Percentiles rank a stretch among this genome's conserved stretches.
These are phyloP conservation scores for Columba livia DNA, from an alignment of 2,113 vertebrate genomes.

Conservation along the genomic window DNA sequence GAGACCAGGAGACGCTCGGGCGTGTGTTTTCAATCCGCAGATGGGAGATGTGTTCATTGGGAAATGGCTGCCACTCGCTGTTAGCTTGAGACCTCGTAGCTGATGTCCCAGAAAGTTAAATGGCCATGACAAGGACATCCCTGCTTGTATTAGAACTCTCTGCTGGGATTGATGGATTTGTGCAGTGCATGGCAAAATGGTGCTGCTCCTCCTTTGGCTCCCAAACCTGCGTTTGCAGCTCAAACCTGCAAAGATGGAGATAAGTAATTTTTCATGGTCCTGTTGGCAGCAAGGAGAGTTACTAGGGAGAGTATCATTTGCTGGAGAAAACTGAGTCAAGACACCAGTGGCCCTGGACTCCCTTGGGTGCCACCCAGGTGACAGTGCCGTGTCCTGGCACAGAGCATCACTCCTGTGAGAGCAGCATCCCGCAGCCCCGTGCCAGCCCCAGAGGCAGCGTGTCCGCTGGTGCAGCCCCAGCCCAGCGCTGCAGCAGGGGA, in stretches of 20 bases:
- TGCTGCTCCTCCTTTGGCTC: background rate
- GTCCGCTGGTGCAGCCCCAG: background rate
- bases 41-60: background rate
- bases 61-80: background rate
- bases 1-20: background rate
- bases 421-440: rapidly evolving
- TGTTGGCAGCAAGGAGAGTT: background rate
- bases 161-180: background rate
- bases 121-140: background rate
- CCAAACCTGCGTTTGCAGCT: rapidly evolving
- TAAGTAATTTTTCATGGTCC: background rate
- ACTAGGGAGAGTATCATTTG: background rate
- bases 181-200: background rate
- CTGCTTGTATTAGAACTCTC: background rate
- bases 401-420: background rate
- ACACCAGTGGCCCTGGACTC: background rate
- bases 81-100: background rate
- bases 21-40: conserved; percentile 20
- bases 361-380: background rate
- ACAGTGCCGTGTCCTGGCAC: background rate
- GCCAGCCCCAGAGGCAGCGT: background rate
- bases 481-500: rapidly evolving
- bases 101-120: conserved; percentile 7
- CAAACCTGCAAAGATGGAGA: background rate
- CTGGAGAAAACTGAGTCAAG: background rate